phyloP scores from a whole-genome alignment of 1,140 invertebrate genomes.

The Leptopilina boulardi region DNA sequence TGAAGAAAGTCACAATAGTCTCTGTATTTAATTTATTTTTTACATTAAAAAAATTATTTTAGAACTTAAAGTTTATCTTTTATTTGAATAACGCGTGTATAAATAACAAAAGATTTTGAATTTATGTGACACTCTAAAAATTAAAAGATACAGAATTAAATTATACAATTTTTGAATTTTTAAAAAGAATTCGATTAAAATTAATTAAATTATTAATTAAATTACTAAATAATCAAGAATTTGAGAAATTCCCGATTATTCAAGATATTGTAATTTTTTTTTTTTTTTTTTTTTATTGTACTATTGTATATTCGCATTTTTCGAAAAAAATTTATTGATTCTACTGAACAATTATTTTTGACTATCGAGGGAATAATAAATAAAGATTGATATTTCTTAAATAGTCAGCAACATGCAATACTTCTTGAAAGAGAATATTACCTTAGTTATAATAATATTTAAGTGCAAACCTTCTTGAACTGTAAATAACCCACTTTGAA shows the following conservation, averaged over 20 bases:
- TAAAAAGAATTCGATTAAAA: too few relatives aligned
- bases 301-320: not conserved
- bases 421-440: not conserved
- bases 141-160: too few relatives aligned
- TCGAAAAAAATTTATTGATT: not conserved
- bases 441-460: not conserved
- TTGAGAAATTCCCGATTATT: not conserved
- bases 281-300: too few relatives aligned
- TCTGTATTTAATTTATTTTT: constrained; percentile 15
- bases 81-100: not conserved
- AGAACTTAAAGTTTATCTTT: not conserved
- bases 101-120: too few relatives aligned
- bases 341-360: not conserved
- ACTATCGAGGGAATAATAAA: too few relatives aligned
- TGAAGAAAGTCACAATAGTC: not conserved
- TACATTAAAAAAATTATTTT: constrained; percentile 8
- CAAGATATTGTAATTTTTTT: not conserved
- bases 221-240: not conserved
- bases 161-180: too few relatives aligned
- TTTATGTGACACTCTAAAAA: too few relatives aligned
- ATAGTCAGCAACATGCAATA: not conserved
- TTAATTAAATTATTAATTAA: not conserved
- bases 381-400: not conserved
- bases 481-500: constrained; percentile 5
- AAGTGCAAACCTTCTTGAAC: not conserved